phyloP scores from a whole-genome alignment of 1,140 invertebrate species.

The fruit fly (Drosophila melanogaster) region DNA sequence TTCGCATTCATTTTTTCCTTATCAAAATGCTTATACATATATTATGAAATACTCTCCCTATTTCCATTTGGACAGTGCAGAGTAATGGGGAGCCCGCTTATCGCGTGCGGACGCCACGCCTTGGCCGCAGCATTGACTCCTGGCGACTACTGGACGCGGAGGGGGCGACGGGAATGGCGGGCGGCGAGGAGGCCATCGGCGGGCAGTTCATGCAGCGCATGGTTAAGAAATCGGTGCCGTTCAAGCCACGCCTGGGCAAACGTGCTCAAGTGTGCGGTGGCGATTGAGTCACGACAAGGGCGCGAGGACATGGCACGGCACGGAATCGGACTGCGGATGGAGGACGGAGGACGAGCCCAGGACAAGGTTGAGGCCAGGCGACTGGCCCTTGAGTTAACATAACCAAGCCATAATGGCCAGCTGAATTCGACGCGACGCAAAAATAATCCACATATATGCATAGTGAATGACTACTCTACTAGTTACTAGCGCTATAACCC shows the following conservation, averaged over 20 bases:
- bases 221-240: conserved; percentile 82
- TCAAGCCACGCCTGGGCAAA: conserved; percentile 82
- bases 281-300: conserved; percentile 70
- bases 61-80: conserved; percentile 52
- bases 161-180: conserved; percentile 20
- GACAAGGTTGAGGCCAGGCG: conserved; percentile 55
- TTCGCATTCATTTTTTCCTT: too few species aligned
- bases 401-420: conserved; percentile 18
- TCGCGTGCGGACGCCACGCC: conserved; percentile 80
- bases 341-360: conserved; percentile 31
- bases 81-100: conserved; percentile 69
- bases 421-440: conserved; percentile 42
- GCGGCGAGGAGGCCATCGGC: conserved; percentile 53
- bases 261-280: conserved; percentile 76
- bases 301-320: conserved; percentile 35
- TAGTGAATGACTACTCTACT: conserved; percentile 25
- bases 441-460: conserved; percentile 49
- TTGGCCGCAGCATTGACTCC: conserved; percentile 82
- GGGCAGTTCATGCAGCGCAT: conserved; percentile 78
- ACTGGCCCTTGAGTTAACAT: conserved; percentile 36
- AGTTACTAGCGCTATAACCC: conserved; percentile 30
- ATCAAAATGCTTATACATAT: too few species aligned
- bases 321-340: background rate
- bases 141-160: conserved; percentile 53
- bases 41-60: background rate